Evolutionary conservation across 2,797 vertebrate genomes (phyloP).

Genomic region (Oophaga sylvatica): DNA sequence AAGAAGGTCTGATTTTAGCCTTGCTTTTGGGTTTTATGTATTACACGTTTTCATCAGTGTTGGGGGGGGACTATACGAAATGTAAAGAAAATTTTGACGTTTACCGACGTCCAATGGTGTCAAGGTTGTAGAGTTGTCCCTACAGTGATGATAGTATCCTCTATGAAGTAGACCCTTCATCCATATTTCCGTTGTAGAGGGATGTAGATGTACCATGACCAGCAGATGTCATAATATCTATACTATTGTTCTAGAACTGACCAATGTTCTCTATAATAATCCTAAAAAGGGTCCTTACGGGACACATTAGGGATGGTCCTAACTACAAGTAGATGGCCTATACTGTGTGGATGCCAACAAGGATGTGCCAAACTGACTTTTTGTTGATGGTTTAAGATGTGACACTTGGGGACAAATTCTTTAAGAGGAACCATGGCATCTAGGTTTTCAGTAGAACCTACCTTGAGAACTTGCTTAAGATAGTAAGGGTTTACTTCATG

Average conservation of each 20-base stretch:
- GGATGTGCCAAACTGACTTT: background rate
- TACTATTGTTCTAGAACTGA: background rate
- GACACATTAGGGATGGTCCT: background rate
- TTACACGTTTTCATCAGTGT: background rate
- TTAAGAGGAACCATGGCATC: background rate
- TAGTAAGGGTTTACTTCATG: too few species aligned
- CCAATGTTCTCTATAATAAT: background rate
- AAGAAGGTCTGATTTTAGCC: slow-evolving; percentile 62
- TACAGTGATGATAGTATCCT: background rate
- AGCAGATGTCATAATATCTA: background rate
- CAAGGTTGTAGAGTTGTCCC: background rate
- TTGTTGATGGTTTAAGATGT: background rate
- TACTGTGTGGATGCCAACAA: background rate
- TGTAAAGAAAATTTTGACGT: background rate
- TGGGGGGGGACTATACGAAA: background rate
- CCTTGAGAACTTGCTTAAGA: background rate
- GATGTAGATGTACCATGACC: background rate
- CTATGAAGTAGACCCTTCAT: background rate
- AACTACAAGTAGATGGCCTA: background rate
- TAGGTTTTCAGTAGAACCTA: background rate
- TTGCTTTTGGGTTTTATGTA: background rate
- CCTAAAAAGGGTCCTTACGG: background rate
- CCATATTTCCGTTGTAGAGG: background rate
- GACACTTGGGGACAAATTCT: background rate
- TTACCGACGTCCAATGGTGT: background rate